These are phyloP conservation scores for Heliothis subflexa DNA, from an alignment of 1,140 invertebrate genomes.

Conservation along the genomic window DNA sequence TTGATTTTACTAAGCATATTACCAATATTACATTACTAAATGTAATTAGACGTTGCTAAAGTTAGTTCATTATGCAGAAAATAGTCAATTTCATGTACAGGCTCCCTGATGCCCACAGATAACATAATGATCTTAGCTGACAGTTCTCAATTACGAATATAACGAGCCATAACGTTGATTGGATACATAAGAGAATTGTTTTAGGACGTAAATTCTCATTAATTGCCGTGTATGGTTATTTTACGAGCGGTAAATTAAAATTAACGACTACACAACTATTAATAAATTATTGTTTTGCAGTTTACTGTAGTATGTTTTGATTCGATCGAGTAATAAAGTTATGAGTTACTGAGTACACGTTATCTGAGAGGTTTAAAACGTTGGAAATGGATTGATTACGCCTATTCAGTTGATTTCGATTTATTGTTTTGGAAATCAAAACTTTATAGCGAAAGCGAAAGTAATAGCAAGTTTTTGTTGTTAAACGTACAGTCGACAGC, in stretches of 20 bases:
- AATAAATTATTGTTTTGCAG: background rate
- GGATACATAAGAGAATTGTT: constrained; percentile 1
- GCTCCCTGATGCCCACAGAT: background rate
- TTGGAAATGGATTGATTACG: too few relatives aligned
- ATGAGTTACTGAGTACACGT: background rate
- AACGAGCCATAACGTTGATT: background rate
- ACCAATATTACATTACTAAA: too few relatives aligned
- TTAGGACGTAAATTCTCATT: background rate
- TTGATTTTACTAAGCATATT: too few relatives aligned
- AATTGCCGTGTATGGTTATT: background rate
- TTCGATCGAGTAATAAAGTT: background rate
- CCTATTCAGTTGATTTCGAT: too few relatives aligned
- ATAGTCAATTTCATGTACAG: too few relatives aligned
- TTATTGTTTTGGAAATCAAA: too few relatives aligned
- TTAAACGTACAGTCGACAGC: too few relatives aligned
- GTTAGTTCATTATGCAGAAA: too few relatives aligned
- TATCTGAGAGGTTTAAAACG: background rate
- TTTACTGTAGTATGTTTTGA: background rate
- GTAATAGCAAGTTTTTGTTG: too few relatives aligned
- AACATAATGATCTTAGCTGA: background rate
- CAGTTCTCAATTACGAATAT: background rate
- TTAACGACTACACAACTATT: background rate
- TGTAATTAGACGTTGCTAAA: too few relatives aligned
- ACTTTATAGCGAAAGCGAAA: too few relatives aligned
- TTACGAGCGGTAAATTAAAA: background rate